Base-by-base conservation (phyloP, 2,113 vertebrate genomes). In the Vanacampus margaritifer region DNA sequence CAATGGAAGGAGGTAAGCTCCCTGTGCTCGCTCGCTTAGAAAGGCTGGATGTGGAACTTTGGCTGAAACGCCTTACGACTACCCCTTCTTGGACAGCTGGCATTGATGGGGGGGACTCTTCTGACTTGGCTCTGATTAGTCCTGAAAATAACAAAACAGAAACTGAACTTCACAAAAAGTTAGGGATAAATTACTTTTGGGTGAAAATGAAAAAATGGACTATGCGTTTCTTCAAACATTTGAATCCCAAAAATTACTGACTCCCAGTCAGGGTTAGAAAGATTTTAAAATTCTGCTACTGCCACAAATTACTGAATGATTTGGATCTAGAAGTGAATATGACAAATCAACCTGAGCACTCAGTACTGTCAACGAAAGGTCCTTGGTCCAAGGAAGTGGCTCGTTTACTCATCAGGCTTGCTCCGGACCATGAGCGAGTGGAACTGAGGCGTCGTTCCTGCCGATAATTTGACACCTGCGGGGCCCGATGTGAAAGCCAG, bases 341-440 rank as follows among this genome's bases (percentile, higher is more conserved):
- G 6, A 59, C 1, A n/a, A 6, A 21, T 21, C 16, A 72, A 89
- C 86, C 88, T 76, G 81, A 66, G 11, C 2, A 65, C 5, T 85
- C 84, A 5, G 19, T 1, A 16, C n/a, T 46, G 41, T 48, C 46
- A 37, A 12, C 10, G 24, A 50, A 43, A 2, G 50, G 1, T 7
- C 84, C 86, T n/a, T 87, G 77, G 6, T 90, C 88, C 79, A 89
- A 28, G 0, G 90, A 91, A 23, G 78, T 45, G 24, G 83, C 46
- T 72, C 87, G 80, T 74, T 86, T 87, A 41, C 28, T 79, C 0
- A 57, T 68, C 12, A 91, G 12, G 21, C 85, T 89, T 0, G 86
- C 63, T 2, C 90, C 90, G 2, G 41, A 7, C 91, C 90, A 91
- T 0, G 41, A 1, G 28, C 89, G 81, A 24, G 84, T 82, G 57